Base-by-base conservation (phyloP, 2,888 invertebrate species). In the Blomia tropicalis region DNA sequence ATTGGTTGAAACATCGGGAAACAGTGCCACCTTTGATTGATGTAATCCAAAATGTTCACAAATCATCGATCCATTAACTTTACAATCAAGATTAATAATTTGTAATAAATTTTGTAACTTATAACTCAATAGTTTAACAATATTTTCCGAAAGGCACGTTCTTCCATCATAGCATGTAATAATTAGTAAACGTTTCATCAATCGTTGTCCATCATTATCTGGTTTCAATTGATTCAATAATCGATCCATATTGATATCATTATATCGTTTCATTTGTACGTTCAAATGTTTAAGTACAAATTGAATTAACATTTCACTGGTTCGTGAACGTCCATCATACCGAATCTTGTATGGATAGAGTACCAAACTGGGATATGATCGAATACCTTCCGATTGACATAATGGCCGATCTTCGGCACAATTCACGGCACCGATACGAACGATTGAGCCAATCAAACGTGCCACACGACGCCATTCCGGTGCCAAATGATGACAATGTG, bases 401-500 rank as follows among this genome's bases (percentile, higher is more conserved):
- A 84, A 70, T 3, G 74, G 71, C 1, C 71, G 68, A 70, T 83
- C 76, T 7, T 74, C 74, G 64, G 79, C 79, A 73, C 85, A 85
- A 72, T 85, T 80, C 0, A 85, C 80, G 69, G 79, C 78, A 0
- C 79, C 84, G 27, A 84, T 75, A 69, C 77, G 76, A 2, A 83
- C 74, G 66, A 75, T 73, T 19, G 75, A 71, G 29, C 79, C 73
- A 65, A 81, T 67, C 76, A 74, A 67, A 59, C 68, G 79, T 2
- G 83, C 83, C 32, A 84, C 74, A 69, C 77, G 76, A 44, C 82
- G 76, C 80, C 82, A 84, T 69, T 83, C 80, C 1, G 82, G 81
- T 7, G 79, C 78, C 66, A 85, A 74, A 70, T 80, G 79, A 69
- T 82, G 81, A 71, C 85, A 85, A 0, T 83, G 83, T 2, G 80